Base-by-base conservation (phyloP, 2,888 invertebrate genomes). In the Lycaena phlaeas region DNA sequence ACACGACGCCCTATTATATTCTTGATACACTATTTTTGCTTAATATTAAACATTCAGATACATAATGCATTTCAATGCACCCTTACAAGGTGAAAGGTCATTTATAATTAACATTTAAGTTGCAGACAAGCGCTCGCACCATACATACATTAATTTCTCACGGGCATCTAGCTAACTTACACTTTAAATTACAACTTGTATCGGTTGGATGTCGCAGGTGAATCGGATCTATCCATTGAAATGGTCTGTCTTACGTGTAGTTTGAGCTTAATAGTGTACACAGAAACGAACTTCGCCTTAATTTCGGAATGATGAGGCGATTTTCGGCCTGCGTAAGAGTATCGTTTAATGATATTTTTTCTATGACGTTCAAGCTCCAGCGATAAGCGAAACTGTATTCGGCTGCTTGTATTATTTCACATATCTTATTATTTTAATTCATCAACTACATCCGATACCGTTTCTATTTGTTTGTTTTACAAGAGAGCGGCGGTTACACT, bases 401-500 rank as follows among this genome's bases (percentile, higher is more conserved):
- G n/a, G n/a, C n/a, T n/a, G n/a, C n/a, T n/a, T n/a, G n/a, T n/a
- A n/a, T n/a, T n/a, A n/a, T n/a, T n/a, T n/a, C n/a, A n/a, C n/a
- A 10, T 10, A 31, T 7, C 17, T 31, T 11, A 7, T 17, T 2
- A 2, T 11, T 11, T 31, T 4, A 6, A 17, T 31, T 31, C 18
- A 18, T 17, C 11, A 11, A 31, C 4, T 11, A 15, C 17, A 34
- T 18, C 34, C 34, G 11, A 34, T 7, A 11, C 34, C 34, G 34
- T 34, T 17, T 7, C 22, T 5, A 17, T 31, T 18, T 22, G 12
- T 18, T 9, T 34, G 22, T 12, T 34, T 17, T 31, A 22, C 22
- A 34, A 34, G 34, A 22, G 34, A 34, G 34, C 34, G 34, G 34
- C 34, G 22, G 34, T 34, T 34, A 22, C 34, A 34, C 34, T 34